phyloP scores from a whole-genome alignment of 2,113 vertebrate genomes.

The Pelecanoides urinatrix region DNA sequence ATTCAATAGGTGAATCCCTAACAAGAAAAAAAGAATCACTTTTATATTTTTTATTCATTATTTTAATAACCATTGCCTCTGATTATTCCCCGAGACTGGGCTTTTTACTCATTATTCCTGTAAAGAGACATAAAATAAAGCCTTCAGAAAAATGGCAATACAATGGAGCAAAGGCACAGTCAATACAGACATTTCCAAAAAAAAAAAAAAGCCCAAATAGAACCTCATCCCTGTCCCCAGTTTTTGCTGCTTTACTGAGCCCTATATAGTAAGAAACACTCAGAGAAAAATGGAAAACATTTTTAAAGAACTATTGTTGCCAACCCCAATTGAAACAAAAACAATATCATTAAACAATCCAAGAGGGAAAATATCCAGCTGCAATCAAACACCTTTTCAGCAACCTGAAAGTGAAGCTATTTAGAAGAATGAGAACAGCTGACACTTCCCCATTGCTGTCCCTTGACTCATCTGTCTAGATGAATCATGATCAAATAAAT shows the following conservation, averaged over 20 bases:
- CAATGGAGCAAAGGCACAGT: background rate
- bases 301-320: background rate
- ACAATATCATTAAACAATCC: background rate
- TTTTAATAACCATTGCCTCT: background rate
- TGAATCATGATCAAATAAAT: slow-evolving; percentile 7
- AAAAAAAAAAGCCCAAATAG: background rate
- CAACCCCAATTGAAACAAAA: background rate
- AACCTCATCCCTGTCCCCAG: background rate
- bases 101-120: background rate
- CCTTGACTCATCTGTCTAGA: background rate
- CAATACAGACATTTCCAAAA: background rate
- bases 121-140: background rate
- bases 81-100: background rate
- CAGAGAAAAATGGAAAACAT: background rate
- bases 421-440: slow-evolving; percentile 28
- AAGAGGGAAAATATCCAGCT: background rate
- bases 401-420: slow-evolving; percentile 12
- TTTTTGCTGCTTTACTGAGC: background rate
- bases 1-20: background rate
- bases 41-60: background rate
- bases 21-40: background rate
- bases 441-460: background rate
- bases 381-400: slow-evolving; percentile 11
- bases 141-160: background rate
- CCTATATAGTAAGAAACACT: background rate